Evolutionary conservation across 2,888 invertebrate species (phyloP).

Genomic region (Tortricodes alternella): DNA sequence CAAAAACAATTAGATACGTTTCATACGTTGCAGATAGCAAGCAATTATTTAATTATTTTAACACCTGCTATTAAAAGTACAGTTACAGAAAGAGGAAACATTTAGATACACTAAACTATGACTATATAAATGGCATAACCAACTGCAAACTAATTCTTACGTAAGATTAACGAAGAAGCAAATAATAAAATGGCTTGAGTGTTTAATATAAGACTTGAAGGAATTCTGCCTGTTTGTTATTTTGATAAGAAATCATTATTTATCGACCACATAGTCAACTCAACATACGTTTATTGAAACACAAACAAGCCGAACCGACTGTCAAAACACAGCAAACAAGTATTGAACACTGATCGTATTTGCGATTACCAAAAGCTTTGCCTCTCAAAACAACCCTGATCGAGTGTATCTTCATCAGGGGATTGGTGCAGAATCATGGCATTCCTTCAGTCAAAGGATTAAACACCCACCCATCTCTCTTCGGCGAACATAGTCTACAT

Average conservation of each 20-base stretch:
- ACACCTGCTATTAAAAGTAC: conserved; percentile 21
- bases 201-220: conserved; percentile 75
- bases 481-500: conserved; percentile 79
- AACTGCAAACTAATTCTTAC: conserved; percentile 34
- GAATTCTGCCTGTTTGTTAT: conserved; percentile 53
- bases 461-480: conserved; percentile 81
- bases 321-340: conserved; percentile 51
- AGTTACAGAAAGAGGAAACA: conserved; percentile 12
- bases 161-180: conserved; percentile 51
- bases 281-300: not conserved
- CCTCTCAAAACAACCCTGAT: conserved; percentile 22
- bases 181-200: conserved; percentile 63
- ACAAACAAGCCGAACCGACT: conserved; percentile 38
- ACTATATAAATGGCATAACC: conserved; percentile 23
- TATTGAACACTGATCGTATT: conserved; percentile 33
- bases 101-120: conserved; percentile 14
- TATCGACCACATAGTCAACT: conserved; percentile 5
- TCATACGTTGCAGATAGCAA: conserved; percentile 35
- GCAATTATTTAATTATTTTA: conserved; percentile 14
- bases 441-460: conserved; percentile 73
- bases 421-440: conserved; percentile 50
- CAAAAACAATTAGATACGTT: conserved; percentile 23
- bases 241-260: conserved; percentile 4
- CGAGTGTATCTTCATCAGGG: conserved; percentile 21
- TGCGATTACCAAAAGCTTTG: conserved; percentile 39